Evolutionary conservation across 2,888 invertebrate species (phyloP).

Genomic region (Folsomia candida): DNA sequence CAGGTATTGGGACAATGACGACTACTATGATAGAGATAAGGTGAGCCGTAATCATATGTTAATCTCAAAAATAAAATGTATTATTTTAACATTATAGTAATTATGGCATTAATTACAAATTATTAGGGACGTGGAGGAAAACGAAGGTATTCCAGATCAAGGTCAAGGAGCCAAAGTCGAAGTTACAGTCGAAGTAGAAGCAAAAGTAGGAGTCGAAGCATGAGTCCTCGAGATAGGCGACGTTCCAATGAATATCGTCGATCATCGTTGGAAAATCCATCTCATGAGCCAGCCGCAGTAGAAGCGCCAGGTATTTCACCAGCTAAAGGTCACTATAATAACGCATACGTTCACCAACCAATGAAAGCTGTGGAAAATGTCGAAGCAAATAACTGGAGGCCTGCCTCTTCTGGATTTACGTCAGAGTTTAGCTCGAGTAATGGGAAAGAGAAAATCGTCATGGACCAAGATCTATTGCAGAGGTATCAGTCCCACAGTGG

Average conservation of each 20-base stretch:
- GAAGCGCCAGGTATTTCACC: constrained; percentile 16
- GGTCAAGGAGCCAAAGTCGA: constrained; percentile 32
- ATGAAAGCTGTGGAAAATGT: neutral
- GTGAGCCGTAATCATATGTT: too few species aligned
- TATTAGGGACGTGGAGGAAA: constrained; percentile 43
- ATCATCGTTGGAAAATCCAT: neutral
- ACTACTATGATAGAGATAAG: constrained; percentile 38
- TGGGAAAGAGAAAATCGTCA: constrained; percentile 13
- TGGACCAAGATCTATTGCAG: constrained; percentile 19
- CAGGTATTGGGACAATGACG: constrained; percentile 50
- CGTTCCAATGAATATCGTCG: neutral
- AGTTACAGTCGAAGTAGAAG: constrained; percentile 40
- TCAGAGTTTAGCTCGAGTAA: neutral
- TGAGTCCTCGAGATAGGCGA: constrained; percentile 1
- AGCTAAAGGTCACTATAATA: constrained; percentile 1
- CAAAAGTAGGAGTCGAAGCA: constrained; percentile 39
- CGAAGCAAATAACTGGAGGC: constrained; percentile 1
- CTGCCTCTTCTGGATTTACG: constrained; percentile 1
- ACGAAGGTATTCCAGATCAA: constrained; percentile 23
- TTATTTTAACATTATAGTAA: neutral
- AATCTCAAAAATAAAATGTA: too few species aligned
- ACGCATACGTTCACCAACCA: constrained; percentile 3
- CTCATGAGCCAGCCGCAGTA: neutral
- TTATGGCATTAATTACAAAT: too few species aligned
- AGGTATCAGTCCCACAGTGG: neutral